phyloP scores from a whole-genome alignment of 2,797 vertebrate genomes.

The Protonibea diacanthus region DNA sequence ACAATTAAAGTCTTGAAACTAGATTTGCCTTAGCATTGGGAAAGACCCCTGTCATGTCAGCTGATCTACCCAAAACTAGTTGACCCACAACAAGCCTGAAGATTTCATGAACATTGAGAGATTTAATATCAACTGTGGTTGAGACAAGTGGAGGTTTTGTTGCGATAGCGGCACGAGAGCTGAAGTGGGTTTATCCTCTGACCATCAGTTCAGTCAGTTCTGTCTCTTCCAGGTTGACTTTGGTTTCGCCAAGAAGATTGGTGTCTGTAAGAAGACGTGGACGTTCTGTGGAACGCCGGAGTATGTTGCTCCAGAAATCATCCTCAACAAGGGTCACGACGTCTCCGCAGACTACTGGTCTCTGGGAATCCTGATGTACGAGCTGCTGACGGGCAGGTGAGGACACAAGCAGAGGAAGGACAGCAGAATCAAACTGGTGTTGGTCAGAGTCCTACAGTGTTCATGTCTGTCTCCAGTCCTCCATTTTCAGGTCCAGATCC shows the following conservation, averaged over 20 bases:
- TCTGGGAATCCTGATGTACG: constrained; percentile 98
- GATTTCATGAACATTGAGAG: too few species aligned
- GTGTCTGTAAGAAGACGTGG: constrained; percentile 99
- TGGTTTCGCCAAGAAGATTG: constrained; percentile 99
- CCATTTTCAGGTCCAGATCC: constrained; percentile 98
- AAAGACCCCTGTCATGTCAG: too few species aligned
- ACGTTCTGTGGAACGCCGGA: constrained; percentile 98
- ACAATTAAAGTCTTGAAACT: too few species aligned
- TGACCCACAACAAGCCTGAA: too few species aligned
- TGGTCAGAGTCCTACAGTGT: neutral
- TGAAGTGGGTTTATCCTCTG: too few species aligned
- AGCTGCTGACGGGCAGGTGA: constrained; percentile 98
- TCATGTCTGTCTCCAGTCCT: constrained; percentile 83
- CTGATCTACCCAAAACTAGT: too few species aligned
- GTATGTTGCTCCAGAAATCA: constrained; percentile 98
- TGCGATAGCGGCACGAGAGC: too few species aligned
- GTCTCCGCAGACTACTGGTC: constrained; percentile 99
- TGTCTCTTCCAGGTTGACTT: constrained; percentile 91
- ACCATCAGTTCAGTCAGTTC: neutral
- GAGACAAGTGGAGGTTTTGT: too few species aligned
- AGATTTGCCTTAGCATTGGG: too few species aligned
- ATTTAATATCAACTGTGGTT: too few species aligned
- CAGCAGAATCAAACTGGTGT: fast-evolving
- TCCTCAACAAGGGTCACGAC: constrained; percentile 98
- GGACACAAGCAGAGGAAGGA: neutral